These are phyloP conservation scores for Gymnothorax javanicus DNA, from an alignment of 2,797 vertebrate genomes.

Conservation along the genomic window DNA sequence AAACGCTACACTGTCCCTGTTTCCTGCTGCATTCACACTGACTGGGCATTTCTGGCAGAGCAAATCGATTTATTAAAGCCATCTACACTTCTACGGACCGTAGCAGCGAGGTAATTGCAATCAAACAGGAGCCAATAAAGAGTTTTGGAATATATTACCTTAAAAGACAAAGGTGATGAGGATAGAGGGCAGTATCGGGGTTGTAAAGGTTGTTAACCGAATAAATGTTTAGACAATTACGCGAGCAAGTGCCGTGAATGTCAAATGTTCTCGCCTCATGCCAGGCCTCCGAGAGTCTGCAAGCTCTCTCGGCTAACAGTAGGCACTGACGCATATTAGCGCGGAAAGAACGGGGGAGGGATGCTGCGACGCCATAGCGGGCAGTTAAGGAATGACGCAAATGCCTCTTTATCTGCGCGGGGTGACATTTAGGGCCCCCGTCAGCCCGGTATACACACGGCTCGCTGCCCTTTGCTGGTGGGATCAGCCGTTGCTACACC, in stretches of 20 bases:
- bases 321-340: background rate
- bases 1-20: background rate
- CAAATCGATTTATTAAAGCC: background rate
- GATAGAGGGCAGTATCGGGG: background rate
- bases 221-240: constrained; percentile 3
- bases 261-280: background rate
- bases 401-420: constrained; percentile 8
- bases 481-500: constrained; percentile 2
- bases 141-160: background rate
- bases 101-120: background rate
- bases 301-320: background rate
- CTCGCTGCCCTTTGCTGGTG: background rate
- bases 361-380: background rate
- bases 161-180: constrained; percentile 3
- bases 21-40: background rate
- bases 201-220: constrained; percentile 4
- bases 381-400: background rate
- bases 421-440: constrained; percentile 28
- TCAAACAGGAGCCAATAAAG: constrained; percentile 2
- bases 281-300: background rate
- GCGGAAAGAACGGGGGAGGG: background rate
- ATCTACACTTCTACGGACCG: background rate
- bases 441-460: background rate
- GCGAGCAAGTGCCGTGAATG: background rate
- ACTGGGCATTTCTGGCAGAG: background rate